Evolutionary conservation across 2,113 vertebrate species (phyloP).

Genomic region (Arizona elegans): DNA sequence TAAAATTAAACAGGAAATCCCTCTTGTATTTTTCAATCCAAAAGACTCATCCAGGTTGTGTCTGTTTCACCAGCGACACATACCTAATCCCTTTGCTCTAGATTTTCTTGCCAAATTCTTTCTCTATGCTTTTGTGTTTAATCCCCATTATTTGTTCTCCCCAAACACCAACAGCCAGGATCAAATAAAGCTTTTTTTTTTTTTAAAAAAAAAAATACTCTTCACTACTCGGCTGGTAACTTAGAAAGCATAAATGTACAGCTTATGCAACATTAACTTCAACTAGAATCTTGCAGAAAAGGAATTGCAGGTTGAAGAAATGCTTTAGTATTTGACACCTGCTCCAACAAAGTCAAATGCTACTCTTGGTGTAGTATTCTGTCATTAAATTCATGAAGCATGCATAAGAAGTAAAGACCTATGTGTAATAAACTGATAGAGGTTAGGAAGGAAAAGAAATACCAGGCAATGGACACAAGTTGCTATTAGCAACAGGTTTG

Average conservation of each 20-base stretch:
- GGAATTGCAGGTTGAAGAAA: constrained; percentile 40
- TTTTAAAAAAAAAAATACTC: constrained; percentile 3
- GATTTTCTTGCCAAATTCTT: constrained; percentile 40
- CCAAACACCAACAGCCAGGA: constrained; percentile 37
- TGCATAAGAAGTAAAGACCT: not conserved
- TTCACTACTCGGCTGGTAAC: constrained; percentile 25
- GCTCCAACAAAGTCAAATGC: constrained; percentile 11
- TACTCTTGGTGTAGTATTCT: not conserved
- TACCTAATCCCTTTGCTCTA: constrained; percentile 41
- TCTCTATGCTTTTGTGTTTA: constrained; percentile 14
- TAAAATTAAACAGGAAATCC: constrained; percentile 32
- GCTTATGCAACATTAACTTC: constrained; percentile 50
- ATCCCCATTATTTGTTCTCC: constrained; percentile 53
- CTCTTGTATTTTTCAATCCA: constrained; percentile 26
- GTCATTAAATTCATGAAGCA: constrained; percentile 22
- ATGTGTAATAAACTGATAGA: not conserved
- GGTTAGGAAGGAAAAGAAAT: not conserved
- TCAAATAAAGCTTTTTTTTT: constrained; percentile 48
- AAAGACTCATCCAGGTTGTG: constrained; percentile 23
- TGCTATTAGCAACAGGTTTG: not conserved
- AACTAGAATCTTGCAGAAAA: constrained; percentile 33
- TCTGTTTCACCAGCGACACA: constrained; percentile 22
- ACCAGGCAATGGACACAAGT: rapidly evolving
- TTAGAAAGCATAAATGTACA: constrained; percentile 41
- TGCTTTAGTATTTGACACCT: constrained; percentile 24